A percentile compares a stretch with the other conserved stretches of the same genome.
Evolutionary conservation across 64 coral and sea anemone genomes (phyloP).

Genomic region (Hydrozoanthus tunicans): DNA sequence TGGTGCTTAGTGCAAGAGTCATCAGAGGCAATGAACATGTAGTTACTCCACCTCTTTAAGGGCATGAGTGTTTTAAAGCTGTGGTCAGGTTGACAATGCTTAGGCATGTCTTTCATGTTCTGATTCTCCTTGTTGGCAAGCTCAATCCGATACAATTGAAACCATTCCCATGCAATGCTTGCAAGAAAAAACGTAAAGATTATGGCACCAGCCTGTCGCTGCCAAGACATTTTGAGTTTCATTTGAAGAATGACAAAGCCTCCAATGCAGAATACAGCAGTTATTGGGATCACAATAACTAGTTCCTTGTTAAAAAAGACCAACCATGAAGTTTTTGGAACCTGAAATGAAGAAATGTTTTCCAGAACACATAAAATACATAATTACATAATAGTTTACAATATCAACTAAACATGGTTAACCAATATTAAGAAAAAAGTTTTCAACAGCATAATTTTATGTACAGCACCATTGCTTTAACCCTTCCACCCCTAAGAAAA

Average conservation of each 20-base stretch:
- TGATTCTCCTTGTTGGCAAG: slow-evolving; percentile 85
- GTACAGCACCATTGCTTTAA: too few species aligned
- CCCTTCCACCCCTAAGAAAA: too few species aligned
- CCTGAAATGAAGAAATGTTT: slow-evolving; percentile 25
- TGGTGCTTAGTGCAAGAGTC: slow-evolving; percentile 83
- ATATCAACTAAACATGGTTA: slow-evolving; percentile 44
- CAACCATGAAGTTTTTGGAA: neutral
- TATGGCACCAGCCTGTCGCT: slow-evolving; percentile 57
- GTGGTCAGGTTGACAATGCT: slow-evolving; percentile 67
- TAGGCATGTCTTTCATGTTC: slow-evolving; percentile 62
- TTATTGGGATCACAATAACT: slow-evolving; percentile 9
- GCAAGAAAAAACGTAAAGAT: slow-evolving; percentile 63
- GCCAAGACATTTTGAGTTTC: slow-evolving; percentile 55
- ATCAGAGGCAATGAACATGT: slow-evolving; percentile 58
- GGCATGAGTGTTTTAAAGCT: slow-evolving; percentile 37
- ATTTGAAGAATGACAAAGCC: slow-evolving; percentile 61
- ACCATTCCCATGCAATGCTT: slow-evolving; percentile 99
- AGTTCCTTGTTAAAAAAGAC: slow-evolving; percentile 14
- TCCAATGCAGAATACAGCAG: slow-evolving; percentile 27
- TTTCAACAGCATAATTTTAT: too few species aligned
- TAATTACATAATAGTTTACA: too few species aligned
- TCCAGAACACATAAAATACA: slow-evolving; percentile 22
- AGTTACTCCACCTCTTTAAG: slow-evolving; percentile 62
- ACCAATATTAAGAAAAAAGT: slow-evolving; percentile 36
- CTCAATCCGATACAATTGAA: slow-evolving; percentile 74